Evolutionary conservation across 2,797 vertebrate genomes (phyloP).

Genomic region (Phyllotis vaccarum): DNA sequence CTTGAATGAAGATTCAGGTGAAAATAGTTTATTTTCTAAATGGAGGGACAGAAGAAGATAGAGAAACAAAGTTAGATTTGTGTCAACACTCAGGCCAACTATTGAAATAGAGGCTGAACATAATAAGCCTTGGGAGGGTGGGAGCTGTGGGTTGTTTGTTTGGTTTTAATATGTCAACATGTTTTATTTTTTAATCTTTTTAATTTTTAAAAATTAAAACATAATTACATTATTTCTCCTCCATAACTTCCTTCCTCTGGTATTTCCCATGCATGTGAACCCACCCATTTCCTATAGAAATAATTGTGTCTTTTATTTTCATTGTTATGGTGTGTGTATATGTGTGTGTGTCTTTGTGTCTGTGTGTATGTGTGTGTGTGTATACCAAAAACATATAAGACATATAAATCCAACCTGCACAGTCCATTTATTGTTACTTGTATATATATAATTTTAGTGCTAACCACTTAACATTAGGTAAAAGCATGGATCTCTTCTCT

Average conservation of each 20-base stretch:
- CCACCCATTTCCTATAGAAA: neutral
- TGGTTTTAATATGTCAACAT: neutral
- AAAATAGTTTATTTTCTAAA: slow-evolving; percentile 40
- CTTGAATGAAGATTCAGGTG: neutral
- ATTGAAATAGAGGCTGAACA: neutral
- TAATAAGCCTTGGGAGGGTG: neutral
- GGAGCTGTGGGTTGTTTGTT: neutral
- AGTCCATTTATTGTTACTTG: neutral
- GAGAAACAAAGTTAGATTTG: neutral
- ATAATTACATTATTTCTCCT: neutral
- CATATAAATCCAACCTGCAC: neutral
- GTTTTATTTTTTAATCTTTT: neutral
- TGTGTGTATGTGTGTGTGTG: too few species aligned
- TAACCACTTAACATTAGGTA: neutral
- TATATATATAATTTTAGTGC: neutral
- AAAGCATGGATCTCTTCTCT: neutral
- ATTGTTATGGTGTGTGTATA: neutral
- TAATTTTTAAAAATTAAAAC: neutral
- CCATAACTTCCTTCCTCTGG: neutral
- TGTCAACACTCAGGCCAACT: neutral
- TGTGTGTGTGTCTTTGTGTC: too few species aligned
- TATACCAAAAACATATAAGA: neutral
- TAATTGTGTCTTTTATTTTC: neutral
- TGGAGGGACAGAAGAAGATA: neutral
- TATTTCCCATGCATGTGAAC: neutral